Evolutionary conservation across 1,140 invertebrate genomes (phyloP), one percentile per base, ranked within the genome.

Genomic region (Scaptomyza pallida): DNA sequence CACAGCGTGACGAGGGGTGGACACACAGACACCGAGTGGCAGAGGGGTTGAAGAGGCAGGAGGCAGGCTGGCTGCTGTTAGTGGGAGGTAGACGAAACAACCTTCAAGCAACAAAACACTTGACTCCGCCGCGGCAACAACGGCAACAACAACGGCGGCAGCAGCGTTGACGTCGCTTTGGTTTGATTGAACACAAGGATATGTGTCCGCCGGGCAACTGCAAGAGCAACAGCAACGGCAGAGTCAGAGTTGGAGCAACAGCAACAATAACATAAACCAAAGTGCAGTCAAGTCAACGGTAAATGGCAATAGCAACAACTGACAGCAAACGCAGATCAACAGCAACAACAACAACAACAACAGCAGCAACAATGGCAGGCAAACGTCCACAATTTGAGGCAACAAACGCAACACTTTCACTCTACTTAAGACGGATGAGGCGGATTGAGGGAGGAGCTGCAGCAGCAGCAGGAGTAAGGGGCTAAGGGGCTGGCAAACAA

Each of bases 111-210:
- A 88, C 75, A 82, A 82, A 88, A 78, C 82, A 88, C 82, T 88
- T 88, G 82, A 88, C 82, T 88, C 68, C 75, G 30, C 56, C 60
- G 69, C 75, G 21, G 35, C 44, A 41, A 21, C n/a, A 43, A n/a
- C n/a, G n/a, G n/a, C n/a, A n/a, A n/a, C n/a, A n/a, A n/a, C n/a
- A n/a, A 23, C 61, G 48, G n/a, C 33, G 45, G 57, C 56, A 33
- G 65, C 60, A 51, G 62, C 72, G 86, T 81, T 89, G 86, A 78
- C 76, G 83, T 76, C 86, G 77, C 80, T 81, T 85, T 78, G 80
- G 75, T 89, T 89, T 89, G 86, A 89, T 86, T 89, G 86, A 89
- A 82, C 86, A 82, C 86, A 88, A 89, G 88, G 86, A 89, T 89
- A 89, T 89, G 72, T 89, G 86, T 90, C 88, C 81, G 81, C 64